Conservation (phyloP, 2,888 invertebrate genomes). For the Stenchaetothrips biformis region DNA sequence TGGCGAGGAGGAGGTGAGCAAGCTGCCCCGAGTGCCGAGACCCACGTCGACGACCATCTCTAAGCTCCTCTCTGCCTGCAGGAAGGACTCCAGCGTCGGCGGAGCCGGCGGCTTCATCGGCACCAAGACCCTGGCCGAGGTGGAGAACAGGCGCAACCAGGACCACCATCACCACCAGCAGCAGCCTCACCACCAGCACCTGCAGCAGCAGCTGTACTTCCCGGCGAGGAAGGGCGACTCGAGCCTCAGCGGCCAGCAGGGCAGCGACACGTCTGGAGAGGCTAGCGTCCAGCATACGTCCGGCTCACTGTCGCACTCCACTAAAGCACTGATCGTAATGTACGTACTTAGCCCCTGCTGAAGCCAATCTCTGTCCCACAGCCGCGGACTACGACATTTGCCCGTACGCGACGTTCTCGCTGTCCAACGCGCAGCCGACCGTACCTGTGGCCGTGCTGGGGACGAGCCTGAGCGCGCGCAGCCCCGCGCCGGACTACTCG, state of each 20-base stretch:
- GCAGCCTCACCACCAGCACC: not conserved
- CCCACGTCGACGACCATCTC: not conserved
- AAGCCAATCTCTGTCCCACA: not conserved
- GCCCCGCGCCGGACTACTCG: constrained; percentile 37
- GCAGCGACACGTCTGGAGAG: constrained; percentile 41
- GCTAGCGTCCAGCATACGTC: too few species aligned
- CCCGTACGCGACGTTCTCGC: constrained; percentile 46
- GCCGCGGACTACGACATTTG: constrained; percentile 43
- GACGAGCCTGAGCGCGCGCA: not conserved
- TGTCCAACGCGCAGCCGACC: constrained; percentile 29
- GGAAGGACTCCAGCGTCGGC: not conserved
- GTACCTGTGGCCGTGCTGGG: not conserved
- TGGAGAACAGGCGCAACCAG: constrained; percentile 42
- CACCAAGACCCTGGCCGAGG: constrained; percentile 41
- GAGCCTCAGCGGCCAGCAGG: constrained; percentile 41
- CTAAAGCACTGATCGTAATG: not conserved
- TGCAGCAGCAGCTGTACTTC: constrained; percentile 39
- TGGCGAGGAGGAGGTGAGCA: constrained; percentile 42
- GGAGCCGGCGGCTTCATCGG: not conserved
- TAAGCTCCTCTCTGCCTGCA: not conserved
- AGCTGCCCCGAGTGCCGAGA: not conserved
- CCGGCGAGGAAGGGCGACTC: constrained; percentile 42
- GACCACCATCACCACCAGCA: constrained; percentile 31
- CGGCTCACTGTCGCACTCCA: not conserved
- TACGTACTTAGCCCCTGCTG: not conserved